A percentile compares a stretch with the other conserved stretches of the same genome.
Evolutionary conservation across 1,140 invertebrate species (phyloP).

Genomic region (Temnothorax longispinosus): DNA sequence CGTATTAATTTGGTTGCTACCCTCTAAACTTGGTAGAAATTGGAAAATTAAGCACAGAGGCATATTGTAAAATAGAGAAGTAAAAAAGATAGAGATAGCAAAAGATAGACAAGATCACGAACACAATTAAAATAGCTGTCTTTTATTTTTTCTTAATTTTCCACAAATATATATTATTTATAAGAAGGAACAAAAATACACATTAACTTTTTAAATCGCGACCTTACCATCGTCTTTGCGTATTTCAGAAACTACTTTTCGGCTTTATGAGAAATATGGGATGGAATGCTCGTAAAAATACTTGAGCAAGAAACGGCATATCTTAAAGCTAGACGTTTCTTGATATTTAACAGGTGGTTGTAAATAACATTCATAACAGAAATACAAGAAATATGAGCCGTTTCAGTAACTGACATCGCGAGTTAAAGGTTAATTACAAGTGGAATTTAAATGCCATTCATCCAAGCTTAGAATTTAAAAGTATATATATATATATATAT

Average conservation of each 20-base stretch:
- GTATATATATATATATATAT: background rate
- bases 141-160: background rate
- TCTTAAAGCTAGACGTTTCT: conserved; percentile 4
- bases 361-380: conserved; percentile 23
- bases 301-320: background rate
- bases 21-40: background rate
- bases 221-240: background rate
- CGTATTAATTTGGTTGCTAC: conserved; percentile 26
- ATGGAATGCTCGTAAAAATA: background rate
- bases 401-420: conserved; percentile 16
- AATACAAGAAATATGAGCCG: conserved; percentile 22
- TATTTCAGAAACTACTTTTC: background rate
- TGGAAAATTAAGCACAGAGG: background rate
- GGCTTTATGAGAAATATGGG: background rate
- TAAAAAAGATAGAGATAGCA: background rate
- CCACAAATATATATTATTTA: background rate
- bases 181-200: background rate
- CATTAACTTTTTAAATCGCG: background rate
- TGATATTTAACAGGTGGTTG: background rate
- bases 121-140: background rate
- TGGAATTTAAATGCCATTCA: conserved; percentile 21
- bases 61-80: background rate
- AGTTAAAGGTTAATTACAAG: conserved; percentile 50
- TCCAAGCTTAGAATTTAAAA: background rate
- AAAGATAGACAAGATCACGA: background rate